phyloP scores from a whole-genome alignment of 1,140 invertebrate species.

The Hylyphantes graminicola region DNA sequence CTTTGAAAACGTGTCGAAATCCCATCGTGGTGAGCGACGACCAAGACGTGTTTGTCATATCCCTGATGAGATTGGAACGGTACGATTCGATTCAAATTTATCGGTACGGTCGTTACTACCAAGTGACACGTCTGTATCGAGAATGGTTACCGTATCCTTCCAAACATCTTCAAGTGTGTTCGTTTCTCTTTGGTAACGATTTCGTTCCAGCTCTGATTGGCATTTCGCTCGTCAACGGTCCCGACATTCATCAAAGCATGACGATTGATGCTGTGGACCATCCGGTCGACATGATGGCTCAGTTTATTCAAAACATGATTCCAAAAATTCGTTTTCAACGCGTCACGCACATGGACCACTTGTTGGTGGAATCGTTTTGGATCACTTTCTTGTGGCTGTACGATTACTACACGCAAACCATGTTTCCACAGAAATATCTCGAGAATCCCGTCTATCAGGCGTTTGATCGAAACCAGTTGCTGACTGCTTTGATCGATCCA shows the following conservation, averaged over 20 bases:
- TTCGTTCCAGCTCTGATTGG: background rate
- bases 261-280: background rate
- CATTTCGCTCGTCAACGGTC: background rate
- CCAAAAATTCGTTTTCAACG: background rate
- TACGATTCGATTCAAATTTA: conserved; percentile 32
- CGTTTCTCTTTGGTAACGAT: conserved; percentile 25
- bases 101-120: background rate
- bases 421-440: conserved; percentile 23
- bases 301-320: background rate
- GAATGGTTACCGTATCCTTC: background rate
- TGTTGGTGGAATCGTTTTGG: background rate
- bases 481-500: background rate
- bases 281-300: background rate
- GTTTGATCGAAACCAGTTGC: conserved; percentile 16
- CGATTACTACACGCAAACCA: background rate
- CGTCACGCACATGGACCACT: background rate
- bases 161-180: background rate
- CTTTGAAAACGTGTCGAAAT: background rate
- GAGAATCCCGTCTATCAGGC: background rate
- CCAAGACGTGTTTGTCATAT: conserved; percentile 24
- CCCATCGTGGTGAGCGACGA: conserved; percentile 3
- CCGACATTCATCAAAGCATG: background rate
- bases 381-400: background rate
- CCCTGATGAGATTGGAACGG: background rate
- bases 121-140: background rate